Evolutionary conservation across 2,113 vertebrate genomes (phyloP).

Genomic region (Electrona antarctica): DNA sequence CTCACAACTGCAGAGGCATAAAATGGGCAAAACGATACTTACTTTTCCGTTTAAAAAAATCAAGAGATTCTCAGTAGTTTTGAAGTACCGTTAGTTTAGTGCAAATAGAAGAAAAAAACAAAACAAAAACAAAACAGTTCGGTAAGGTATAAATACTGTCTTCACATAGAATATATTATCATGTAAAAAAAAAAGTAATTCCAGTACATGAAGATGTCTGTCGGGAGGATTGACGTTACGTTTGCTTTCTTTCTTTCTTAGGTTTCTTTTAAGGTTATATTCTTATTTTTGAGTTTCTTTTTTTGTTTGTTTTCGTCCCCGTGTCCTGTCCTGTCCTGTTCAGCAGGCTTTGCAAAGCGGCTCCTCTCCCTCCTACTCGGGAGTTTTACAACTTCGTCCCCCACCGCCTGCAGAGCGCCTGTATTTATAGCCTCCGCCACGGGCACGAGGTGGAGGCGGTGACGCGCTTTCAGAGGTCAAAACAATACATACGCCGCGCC

Average conservation of each 20-base stretch:
- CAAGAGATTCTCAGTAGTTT: conserved; percentile 76
- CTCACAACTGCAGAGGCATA: background rate
- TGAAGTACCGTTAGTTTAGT: conserved; percentile 77
- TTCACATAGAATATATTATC: conserved; percentile 75
- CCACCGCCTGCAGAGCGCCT: conserved; percentile 40
- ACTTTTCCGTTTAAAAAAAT: conserved; percentile 56
- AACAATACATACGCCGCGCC: conserved; percentile 63
- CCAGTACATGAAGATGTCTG: conserved; percentile 71
- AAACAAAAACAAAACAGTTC: no score
- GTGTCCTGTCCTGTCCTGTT: conserved; percentile 33
- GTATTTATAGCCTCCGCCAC: conserved; percentile 83
- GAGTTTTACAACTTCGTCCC: conserved; percentile 80
- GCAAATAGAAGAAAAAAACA: conserved; percentile 77
- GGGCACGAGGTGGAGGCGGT: conserved; percentile 78
- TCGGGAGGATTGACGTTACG: conserved; percentile 58
- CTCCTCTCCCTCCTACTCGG: conserved; percentile 75
- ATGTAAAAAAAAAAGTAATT: conserved; percentile 74
- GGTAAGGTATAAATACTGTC: conserved; percentile 76
- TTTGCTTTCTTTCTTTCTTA: conserved; percentile 27
- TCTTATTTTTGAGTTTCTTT: conserved; percentile 35
- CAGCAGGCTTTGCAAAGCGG: conserved; percentile 67
- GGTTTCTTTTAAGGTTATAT: conserved; percentile 56
- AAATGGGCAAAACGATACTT: conserved; percentile 58
- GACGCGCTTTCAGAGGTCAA: conserved; percentile 81
- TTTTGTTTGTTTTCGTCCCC: no score